phyloP scores from a whole-genome alignment of 2,888 invertebrate species.

The Diploptera punctata region DNA sequence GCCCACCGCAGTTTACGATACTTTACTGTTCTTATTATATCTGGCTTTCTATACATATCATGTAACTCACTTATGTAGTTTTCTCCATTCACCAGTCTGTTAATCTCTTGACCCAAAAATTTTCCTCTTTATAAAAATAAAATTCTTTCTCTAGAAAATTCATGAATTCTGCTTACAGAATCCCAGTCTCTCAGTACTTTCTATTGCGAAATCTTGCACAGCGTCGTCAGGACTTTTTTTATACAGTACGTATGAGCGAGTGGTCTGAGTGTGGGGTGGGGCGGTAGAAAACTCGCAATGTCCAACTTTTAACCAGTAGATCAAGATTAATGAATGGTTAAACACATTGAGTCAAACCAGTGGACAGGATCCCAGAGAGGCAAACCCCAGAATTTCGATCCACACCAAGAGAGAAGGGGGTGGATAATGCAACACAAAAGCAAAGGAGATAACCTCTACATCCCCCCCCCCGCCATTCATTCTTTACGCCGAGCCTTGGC shows the following conservation, averaged over 20 bases:
- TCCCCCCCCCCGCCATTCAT: constrained; percentile 14
- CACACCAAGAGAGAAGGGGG: constrained; percentile 32
- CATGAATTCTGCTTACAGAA: too few relatives aligned
- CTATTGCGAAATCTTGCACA: not conserved
- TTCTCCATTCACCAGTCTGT: too few relatives aligned
- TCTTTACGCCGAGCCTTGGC: constrained; percentile 8
- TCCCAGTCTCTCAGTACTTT: too few relatives aligned
- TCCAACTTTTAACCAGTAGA: constrained; percentile 30
- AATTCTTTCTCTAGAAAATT: too few relatives aligned
- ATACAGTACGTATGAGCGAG: not conserved
- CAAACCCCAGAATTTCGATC: constrained; percentile 40
- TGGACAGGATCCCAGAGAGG: constrained; percentile 33
- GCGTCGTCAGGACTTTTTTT: not conserved
- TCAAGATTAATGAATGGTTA: constrained; percentile 36
- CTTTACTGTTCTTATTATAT: too few relatives aligned
- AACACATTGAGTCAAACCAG: constrained; percentile 35
- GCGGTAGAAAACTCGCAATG: constrained; percentile 7
- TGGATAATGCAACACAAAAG: constrained; percentile 16
- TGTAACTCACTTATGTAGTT: too few relatives aligned
- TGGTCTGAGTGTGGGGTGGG: not conserved
- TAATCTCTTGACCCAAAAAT: too few relatives aligned
- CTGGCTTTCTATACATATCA: too few relatives aligned
- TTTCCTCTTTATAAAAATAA: too few relatives aligned
- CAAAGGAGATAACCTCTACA: constrained; percentile 30
- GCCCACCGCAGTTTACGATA: too few relatives aligned